Conservation (phyloP, 2,888 invertebrate species). For the Dendrolimus houi region DNA sequence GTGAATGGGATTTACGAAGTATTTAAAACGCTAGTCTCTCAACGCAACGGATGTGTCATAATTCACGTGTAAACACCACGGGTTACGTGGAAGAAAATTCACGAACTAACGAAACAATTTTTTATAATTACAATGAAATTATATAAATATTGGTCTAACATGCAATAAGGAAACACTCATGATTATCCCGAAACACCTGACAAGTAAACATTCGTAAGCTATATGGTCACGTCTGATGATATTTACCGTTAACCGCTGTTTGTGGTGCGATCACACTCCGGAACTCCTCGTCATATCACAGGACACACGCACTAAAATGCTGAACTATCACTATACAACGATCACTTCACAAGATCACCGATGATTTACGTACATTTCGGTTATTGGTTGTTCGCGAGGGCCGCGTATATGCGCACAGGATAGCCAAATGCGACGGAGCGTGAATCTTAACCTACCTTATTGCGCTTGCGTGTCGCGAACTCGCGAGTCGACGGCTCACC, state of each 20-base stretch:
- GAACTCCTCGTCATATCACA: constrained; percentile 55
- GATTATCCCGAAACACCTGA: constrained; percentile 49
- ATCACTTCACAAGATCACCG: constrained; percentile 63
- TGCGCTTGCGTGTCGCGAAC: constrained; percentile 68
- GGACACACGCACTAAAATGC: constrained; percentile 36
- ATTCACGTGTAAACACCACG: constrained; percentile 64
- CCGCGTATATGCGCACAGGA: constrained; percentile 61
- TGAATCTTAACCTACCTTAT: constrained; percentile 72
- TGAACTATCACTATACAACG: constrained; percentile 44
- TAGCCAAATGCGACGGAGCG: constrained; percentile 70
- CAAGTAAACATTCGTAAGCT: constrained; percentile 62
- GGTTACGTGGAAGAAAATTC: constrained; percentile 53
- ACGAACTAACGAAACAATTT: constrained; percentile 15
- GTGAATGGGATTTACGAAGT: constrained; percentile 23
- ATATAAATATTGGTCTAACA: neutral
- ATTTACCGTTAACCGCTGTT: constrained; percentile 71
- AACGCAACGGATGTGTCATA: constrained; percentile 48
- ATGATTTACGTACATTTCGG: constrained; percentile 58
- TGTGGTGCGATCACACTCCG: constrained; percentile 43
- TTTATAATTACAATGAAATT: constrained; percentile 1
- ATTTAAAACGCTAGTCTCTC: constrained; percentile 20
- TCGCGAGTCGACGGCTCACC: constrained; percentile 31
- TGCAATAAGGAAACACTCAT: neutral
- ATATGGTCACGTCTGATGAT: constrained; percentile 48
- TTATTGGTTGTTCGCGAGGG: constrained; percentile 42